Percentiles rank a stretch among this genome's conserved stretches.
Conservation (phyloP, 1,140 invertebrate genomes). For the Cyclargus thomasi region DNA sequence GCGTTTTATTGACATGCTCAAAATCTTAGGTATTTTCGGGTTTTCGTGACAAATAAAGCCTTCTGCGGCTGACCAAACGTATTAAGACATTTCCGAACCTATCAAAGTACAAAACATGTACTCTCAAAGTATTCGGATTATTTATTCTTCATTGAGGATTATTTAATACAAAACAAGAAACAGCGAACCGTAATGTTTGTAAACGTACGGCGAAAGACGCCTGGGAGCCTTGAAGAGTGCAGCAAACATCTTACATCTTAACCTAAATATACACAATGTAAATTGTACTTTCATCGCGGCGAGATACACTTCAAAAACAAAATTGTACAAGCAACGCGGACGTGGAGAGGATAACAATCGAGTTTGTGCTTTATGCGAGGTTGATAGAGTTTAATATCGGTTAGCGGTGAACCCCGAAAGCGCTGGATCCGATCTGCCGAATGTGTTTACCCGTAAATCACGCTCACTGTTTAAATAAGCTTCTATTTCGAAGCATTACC, state of each 20-base stretch:
- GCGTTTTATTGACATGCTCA: too few relatives aligned
- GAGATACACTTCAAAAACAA: slow-evolving; percentile 47
- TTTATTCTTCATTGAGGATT: slow-evolving; percentile 53
- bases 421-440: slow-evolving; percentile 45
- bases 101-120: not conserved
- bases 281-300: slow-evolving; percentile 48
- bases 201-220: slow-evolving; percentile 55
- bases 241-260: slow-evolving; percentile 57
- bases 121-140: slow-evolving; percentile 15
- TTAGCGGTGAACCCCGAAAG: slow-evolving; percentile 35
- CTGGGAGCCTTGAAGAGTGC: slow-evolving; percentile 59
- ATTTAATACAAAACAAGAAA: slow-evolving; percentile 67
- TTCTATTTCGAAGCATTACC: slow-evolving; percentile 69
- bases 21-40: too few relatives aligned
- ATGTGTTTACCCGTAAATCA: slow-evolving; percentile 71
- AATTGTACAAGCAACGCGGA: slow-evolving; percentile 27
- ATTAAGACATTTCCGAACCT: too few relatives aligned
- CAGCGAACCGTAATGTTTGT: slow-evolving; percentile 57
- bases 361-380: slow-evolving; percentile 20
- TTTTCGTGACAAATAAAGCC: too few relatives aligned
- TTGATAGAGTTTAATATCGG: slow-evolving; percentile 36
- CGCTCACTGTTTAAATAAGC: slow-evolving; percentile 68
- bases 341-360: not conserved
- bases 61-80: too few relatives aligned
- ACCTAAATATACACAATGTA: slow-evolving; percentile 39